Conservation (phyloP, 2,888 invertebrate species). For the Ectobius pallidus region DNA sequence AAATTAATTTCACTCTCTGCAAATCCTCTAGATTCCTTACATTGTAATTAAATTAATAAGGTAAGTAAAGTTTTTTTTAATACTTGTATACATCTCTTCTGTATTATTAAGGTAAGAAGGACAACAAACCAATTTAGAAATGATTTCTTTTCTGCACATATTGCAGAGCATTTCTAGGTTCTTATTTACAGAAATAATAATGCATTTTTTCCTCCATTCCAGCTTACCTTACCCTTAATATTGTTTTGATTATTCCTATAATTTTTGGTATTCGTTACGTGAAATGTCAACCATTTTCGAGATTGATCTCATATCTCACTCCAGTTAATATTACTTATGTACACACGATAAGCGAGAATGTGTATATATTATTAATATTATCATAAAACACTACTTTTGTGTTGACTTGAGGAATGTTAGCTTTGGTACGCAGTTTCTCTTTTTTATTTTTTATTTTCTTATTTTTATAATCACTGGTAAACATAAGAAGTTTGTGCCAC, state of each 20-base stretch:
- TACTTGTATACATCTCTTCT: no score
- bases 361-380: slow-evolving; percentile 29
- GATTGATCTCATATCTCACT: slow-evolving; percentile 3
- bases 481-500: no score
- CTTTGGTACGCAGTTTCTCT: slow-evolving; percentile 64
- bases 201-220: no score
- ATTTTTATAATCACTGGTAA: not conserved
- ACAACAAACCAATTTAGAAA: no score
- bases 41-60: no score
- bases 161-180: no score
- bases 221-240: not conserved
- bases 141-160: no score
- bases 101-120: no score
- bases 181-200: no score
- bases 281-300: slow-evolving; percentile 1
- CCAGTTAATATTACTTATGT: slow-evolving; percentile 17
- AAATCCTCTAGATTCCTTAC: no score
- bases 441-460: not conserved
- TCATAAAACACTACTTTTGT: slow-evolving; percentile 31
- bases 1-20: no score
- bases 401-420: slow-evolving; percentile 69
- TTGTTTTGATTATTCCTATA: slow-evolving; percentile 14
- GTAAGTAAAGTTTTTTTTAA: no score
- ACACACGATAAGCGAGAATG: slow-evolving; percentile 28
- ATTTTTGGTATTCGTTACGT: slow-evolving; percentile 34